These are phyloP conservation scores for Lasioglossum malachurum DNA, from an alignment of 2,888 invertebrate genomes.

Conservation along the genomic window DNA sequence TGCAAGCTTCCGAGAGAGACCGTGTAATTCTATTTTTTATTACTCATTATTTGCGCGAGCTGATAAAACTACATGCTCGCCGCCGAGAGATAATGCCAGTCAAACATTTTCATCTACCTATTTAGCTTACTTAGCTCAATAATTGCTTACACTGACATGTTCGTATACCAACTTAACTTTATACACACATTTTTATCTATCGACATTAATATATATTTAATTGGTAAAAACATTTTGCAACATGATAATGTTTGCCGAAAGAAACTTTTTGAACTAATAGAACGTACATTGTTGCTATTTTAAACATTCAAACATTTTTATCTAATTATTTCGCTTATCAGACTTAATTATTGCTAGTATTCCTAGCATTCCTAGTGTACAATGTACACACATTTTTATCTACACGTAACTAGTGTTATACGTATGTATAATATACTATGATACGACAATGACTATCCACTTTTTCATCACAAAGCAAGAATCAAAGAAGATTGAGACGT, in stretches of 20 bases:
- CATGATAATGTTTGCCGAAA: too few species aligned
- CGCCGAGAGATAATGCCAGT: background rate
- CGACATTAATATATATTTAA: background rate
- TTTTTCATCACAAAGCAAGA: background rate
- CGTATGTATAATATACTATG: background rate
- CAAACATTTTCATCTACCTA: background rate
- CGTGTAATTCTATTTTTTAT: background rate
- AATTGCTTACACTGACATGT: background rate
- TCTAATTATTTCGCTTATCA: too few species aligned
- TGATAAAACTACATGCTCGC: background rate
- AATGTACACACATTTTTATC: too few species aligned
- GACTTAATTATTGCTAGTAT: too few species aligned
- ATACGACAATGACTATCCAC: background rate
- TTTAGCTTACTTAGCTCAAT: background rate
- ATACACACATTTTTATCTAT: background rate
- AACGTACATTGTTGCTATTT: too few species aligned
- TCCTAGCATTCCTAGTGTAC: too few species aligned
- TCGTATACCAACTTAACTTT: background rate
- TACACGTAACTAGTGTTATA: too few species aligned
- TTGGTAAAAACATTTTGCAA: too few species aligned
- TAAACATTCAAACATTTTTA: too few species aligned
- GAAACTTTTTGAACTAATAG: too few species aligned
- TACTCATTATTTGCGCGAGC: background rate
- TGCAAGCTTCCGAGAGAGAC: background rate
- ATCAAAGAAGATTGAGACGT: slow-evolving; percentile 12